phyloP scores from a whole-genome alignment of 2,113 vertebrate genomes.

The Prietella phreatophila region DNA sequence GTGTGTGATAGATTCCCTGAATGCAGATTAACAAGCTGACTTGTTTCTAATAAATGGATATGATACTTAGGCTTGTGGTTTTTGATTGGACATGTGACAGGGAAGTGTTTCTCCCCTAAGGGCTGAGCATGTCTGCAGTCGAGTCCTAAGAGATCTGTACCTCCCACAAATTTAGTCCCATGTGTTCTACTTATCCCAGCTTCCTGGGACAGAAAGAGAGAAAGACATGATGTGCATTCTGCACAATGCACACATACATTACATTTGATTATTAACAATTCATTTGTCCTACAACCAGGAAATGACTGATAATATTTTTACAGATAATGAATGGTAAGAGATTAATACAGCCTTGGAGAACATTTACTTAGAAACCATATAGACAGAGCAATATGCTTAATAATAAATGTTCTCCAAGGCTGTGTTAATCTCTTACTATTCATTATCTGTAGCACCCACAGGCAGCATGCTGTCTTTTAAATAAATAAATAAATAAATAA shows the following conservation, averaged over 20 bases:
- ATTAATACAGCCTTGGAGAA: background rate
- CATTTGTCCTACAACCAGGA: background rate
- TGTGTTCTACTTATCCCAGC: constrained; percentile 14
- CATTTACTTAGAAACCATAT: background rate
- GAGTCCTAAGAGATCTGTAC: background rate
- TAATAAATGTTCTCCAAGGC: background rate
- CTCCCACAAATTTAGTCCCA: constrained; percentile 24
- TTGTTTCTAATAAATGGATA: background rate
- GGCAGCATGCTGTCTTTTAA: too few species aligned
- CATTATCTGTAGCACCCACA: too few species aligned
- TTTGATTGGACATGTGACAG: constrained; percentile 20
- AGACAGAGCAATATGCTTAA: background rate
- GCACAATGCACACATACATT: background rate
- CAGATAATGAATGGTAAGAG: background rate
- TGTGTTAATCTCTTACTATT: background rate
- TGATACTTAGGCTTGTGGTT: background rate
- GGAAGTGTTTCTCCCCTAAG: constrained; percentile 13
- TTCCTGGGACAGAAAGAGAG: background rate
- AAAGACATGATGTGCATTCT: background rate
- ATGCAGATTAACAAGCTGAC: background rate
- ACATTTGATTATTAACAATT: background rate
- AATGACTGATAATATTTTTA: background rate
- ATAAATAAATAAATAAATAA: too few species aligned
- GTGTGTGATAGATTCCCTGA: background rate
- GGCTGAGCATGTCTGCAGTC: constrained; percentile 2